Conservation (phyloP, 2,888 invertebrate species). For the Rapana venosa region DNA sequence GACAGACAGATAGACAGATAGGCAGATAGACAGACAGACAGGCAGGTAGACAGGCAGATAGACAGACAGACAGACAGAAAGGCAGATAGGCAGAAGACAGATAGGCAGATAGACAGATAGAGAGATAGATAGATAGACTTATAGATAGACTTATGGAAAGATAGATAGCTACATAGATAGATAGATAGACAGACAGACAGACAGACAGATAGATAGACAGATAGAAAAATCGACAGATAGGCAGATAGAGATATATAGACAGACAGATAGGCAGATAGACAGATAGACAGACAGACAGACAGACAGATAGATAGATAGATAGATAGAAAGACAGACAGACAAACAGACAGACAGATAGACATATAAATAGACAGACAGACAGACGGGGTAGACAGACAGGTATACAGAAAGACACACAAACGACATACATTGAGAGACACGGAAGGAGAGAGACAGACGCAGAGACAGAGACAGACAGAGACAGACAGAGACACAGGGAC, state of each 20-base stretch:
- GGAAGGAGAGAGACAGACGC: background rate
- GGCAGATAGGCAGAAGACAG: background rate
- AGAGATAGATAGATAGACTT: no score
- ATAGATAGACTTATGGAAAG: no score
- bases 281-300: background rate
- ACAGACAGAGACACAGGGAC: background rate
- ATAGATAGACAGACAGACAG: no score
- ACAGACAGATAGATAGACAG: background rate
- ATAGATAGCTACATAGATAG: no score
- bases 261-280: no score
- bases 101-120: background rate
- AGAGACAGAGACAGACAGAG: background rate
- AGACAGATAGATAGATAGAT: background rate
- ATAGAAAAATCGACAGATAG: background rate
- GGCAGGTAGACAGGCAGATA: background rate
- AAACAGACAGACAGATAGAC: no score
- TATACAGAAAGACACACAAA: no score
- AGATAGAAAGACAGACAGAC: no score
- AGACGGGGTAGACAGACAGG: background rate
- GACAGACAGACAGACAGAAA: no score
- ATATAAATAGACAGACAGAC: background rate
- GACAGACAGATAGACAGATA: background rate
- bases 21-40: background rate
- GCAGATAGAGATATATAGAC: no score
- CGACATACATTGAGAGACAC: no score